Percentiles rank a stretch among this genome's conserved stretches.
Evolutionary conservation across 2,888 invertebrate genomes (phyloP).

Genomic region (Nymphalis polychloros): DNA sequence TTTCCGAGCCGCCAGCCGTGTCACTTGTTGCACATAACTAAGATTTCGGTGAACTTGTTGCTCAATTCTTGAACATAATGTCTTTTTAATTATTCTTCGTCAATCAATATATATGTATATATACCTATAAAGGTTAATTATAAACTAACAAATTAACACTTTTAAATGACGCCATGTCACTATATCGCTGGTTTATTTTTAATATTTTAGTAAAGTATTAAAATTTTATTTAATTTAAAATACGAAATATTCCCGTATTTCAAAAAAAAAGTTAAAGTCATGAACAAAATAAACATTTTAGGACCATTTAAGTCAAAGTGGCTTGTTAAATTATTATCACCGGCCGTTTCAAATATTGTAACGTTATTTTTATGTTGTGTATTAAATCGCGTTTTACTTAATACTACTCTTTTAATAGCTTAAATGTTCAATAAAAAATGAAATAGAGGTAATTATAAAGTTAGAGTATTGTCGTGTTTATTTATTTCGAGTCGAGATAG

Average conservation of each 20-base stretch:
- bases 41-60: conserved; percentile 11
- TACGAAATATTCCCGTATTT: no score
- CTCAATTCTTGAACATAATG: background rate
- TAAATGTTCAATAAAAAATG: no score
- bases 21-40: conserved; percentile 45
- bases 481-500: no score
- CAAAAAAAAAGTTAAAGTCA: no score
- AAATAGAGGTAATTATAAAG: no score
- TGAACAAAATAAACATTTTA: background rate
- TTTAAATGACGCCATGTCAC: no score
- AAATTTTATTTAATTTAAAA: no score
- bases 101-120: background rate
- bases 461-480: no score
- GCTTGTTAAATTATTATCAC: conserved; percentile 13
- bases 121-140: no score
- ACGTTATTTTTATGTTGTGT: background rate
- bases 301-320: conserved; percentile 1
- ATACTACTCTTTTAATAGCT: background rate
- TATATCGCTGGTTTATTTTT: no score
- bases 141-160: no score
- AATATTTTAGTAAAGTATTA: no score
- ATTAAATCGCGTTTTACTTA: background rate
- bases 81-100: background rate
- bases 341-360: conserved; percentile 15
- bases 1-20: conserved; percentile 41